Evolutionary conservation across 2,113 vertebrate genomes (phyloP).

Genomic region (Coreoperca whiteheadi): DNA sequence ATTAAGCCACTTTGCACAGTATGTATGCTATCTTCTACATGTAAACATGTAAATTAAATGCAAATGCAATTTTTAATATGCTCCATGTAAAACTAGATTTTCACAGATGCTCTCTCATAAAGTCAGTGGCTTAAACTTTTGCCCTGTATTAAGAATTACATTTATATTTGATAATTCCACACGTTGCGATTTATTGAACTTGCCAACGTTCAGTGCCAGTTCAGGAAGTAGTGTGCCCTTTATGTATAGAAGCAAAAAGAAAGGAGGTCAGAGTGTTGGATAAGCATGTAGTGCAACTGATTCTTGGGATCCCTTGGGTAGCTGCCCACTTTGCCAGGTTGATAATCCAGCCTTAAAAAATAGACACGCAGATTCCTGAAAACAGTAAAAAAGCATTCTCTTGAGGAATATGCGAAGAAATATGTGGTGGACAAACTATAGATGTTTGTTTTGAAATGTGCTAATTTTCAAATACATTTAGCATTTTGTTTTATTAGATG

Average conservation of each 20-base stretch:
- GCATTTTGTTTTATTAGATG: neutral
- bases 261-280: too few species aligned
- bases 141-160: too few species aligned
- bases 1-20: neutral
- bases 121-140: too few species aligned
- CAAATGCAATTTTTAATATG: neutral
- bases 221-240: neutral
- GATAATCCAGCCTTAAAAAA: neutral
- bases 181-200: too few species aligned
- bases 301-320: neutral
- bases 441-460: neutral
- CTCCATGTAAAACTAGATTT: too few species aligned
- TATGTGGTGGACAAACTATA: neutral
- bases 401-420: neutral
- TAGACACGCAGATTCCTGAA: neutral
- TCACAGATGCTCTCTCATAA: too few species aligned
- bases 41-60: neutral
- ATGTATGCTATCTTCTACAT: neutral
- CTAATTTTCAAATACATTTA: neutral
- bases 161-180: too few species aligned
- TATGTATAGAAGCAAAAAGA: neutral
- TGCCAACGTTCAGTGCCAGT: too few species aligned
- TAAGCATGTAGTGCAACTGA: too few species aligned
- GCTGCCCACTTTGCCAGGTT: neutral
- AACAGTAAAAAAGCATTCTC: neutral